Conservation (phyloP, 1,140 invertebrate genomes). For the Hestina assimilis region DNA sequence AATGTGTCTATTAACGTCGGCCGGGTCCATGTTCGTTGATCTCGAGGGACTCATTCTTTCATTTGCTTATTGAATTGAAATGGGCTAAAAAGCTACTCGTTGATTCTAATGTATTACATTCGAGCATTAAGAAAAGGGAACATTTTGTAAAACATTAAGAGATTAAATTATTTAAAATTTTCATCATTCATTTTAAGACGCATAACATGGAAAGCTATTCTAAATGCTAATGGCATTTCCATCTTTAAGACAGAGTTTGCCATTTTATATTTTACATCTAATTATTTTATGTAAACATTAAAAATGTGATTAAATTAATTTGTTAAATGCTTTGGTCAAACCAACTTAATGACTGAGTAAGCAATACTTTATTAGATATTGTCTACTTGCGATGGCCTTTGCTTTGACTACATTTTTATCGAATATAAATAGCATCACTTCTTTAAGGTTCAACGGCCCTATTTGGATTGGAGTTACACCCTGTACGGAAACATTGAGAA, state of each 20-base stretch:
- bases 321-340: not conserved
- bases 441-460: too few species aligned
- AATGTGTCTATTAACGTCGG: conserved; percentile 62
- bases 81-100: conserved; percentile 7
- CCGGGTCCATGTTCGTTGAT: conserved; percentile 21
- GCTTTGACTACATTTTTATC: too few species aligned
- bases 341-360: too few species aligned
- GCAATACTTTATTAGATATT: too few species aligned
- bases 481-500: too few species aligned
- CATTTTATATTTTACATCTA: not conserved
- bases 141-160: not conserved
- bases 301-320: not conserved
- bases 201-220: not conserved
- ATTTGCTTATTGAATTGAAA: conserved; percentile 46
- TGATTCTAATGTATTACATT: conserved; percentile 2
- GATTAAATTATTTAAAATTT: not conserved
- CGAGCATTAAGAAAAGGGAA: not conserved
- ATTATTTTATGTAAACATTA: not conserved
- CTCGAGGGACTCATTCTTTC: conserved; percentile 60
- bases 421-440: too few species aligned
- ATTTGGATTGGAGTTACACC: too few species aligned
- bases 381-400: too few species aligned
- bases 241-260: not conserved
- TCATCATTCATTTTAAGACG: not conserved
- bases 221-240: not conserved